Conservation (phyloP, 2,888 invertebrate genomes). For the Siphonodentalium dalli region DNA sequence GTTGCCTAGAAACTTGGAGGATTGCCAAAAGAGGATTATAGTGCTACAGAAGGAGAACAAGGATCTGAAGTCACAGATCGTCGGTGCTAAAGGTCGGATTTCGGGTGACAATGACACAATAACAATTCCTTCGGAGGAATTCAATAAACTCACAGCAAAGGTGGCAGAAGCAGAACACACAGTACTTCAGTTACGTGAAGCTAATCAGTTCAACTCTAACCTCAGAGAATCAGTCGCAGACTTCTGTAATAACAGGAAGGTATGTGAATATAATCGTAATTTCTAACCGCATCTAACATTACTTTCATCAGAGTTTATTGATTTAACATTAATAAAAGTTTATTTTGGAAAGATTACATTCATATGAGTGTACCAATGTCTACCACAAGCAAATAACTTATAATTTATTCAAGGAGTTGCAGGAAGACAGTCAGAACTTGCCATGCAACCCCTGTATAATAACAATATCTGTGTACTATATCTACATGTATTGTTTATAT, state of each 20-base stretch:
- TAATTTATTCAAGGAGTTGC: too few species aligned
- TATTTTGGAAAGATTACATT: too few species aligned
- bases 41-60: slow-evolving; percentile 43
- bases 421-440: too few species aligned
- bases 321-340: too few species aligned
- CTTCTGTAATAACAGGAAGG: neutral
- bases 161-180: slow-evolving; percentile 38
- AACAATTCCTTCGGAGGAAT: slow-evolving; percentile 36
- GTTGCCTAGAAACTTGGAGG: slow-evolving; percentile 46
- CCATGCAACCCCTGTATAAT: too few species aligned
- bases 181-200: slow-evolving; percentile 39
- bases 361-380: too few species aligned
- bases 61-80: slow-evolving; percentile 32
- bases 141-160: slow-evolving; percentile 36
- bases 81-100: slow-evolving; percentile 5
- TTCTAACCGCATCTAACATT: too few species aligned
- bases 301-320: too few species aligned
- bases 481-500: too few species aligned
- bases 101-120: slow-evolving; percentile 18
- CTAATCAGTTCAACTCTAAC: slow-evolving; percentile 43
- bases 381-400: too few species aligned
- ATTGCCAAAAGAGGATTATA: slow-evolving; percentile 47
- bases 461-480: too few species aligned
- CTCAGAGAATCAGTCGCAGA: slow-evolving; percentile 41
- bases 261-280: too few species aligned